Conservation (phyloP, 2,888 invertebrate genomes). For the Watsonalla cultraria region DNA sequence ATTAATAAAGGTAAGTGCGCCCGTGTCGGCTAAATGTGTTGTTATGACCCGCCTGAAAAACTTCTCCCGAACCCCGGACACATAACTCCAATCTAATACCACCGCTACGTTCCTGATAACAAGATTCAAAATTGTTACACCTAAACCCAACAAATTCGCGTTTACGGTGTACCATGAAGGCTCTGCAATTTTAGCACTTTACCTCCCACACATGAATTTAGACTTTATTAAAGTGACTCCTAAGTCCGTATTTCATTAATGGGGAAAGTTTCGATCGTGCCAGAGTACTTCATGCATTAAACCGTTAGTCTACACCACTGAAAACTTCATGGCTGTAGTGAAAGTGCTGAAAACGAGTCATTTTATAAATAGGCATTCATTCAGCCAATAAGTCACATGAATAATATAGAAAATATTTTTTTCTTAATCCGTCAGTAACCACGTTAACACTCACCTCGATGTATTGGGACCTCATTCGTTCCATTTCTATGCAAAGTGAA, state of each 20-base stretch:
- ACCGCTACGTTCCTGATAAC: conserved; percentile 20
- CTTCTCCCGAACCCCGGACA: conserved; percentile 51
- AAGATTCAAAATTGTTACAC: conserved; percentile 31
- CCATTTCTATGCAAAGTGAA: not conserved
- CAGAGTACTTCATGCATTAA: conserved; percentile 31
- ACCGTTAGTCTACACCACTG: conserved; percentile 39
- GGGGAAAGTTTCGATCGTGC: conserved; percentile 39
- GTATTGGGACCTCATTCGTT: too few relatives aligned
- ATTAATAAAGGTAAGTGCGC: conserved; percentile 73
- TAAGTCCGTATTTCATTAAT: conserved; percentile 25
- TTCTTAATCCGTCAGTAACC: too few relatives aligned
- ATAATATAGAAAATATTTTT: too few relatives aligned
- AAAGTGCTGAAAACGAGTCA: conserved; percentile 45
- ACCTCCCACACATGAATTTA: conserved; percentile 29
- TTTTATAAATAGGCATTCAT: too few relatives aligned
- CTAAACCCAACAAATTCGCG: conserved; percentile 25
- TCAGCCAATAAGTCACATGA: conserved; percentile 11
- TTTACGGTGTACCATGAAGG: conserved; percentile 55
- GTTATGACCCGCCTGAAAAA: conserved; percentile 72
- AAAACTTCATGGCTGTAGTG: conserved; percentile 39
- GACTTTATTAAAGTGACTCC: conserved; percentile 31
- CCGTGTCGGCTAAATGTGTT: conserved; percentile 68
- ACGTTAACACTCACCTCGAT: too few relatives aligned
- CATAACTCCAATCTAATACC: conserved; percentile 25
- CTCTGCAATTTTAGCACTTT: conserved; percentile 52